Percentiles rank a stretch among this genome's conserved stretches.
Conservation (phyloP, 2,888 invertebrate species). For the Sarcophaga subvicina region DNA sequence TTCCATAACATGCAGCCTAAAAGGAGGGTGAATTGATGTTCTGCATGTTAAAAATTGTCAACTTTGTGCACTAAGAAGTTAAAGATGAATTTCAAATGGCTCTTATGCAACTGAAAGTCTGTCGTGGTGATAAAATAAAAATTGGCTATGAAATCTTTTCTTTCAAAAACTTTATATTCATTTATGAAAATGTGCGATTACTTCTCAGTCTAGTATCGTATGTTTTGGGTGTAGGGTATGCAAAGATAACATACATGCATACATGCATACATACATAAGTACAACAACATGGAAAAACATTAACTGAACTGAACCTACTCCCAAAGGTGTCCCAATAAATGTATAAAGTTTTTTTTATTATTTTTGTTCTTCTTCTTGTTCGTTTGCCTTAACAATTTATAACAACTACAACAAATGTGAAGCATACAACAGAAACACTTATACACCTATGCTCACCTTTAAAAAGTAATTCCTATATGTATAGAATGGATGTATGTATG, state of each 20-base stretch:
- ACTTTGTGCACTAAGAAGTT: too few species aligned
- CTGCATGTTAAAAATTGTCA: too few species aligned
- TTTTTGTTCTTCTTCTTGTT: slow-evolving; percentile 46
- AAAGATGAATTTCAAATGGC: too few species aligned
- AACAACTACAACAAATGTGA: slow-evolving; percentile 27
- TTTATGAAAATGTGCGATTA: too few species aligned
- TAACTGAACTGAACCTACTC: slow-evolving; percentile 67
- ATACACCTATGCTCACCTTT: not conserved
- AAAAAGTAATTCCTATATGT: not conserved
- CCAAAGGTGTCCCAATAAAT: slow-evolving; percentile 67
- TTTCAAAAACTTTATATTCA: too few species aligned
- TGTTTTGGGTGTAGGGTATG: slow-evolving; percentile 30
- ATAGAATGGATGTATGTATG: slow-evolving; percentile 27
- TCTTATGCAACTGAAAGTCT: too few species aligned
- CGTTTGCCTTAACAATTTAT: slow-evolving; percentile 61
- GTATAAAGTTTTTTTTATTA: slow-evolving; percentile 58
- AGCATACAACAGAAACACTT: not conserved
- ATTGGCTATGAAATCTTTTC: too few species aligned
- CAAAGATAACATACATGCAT: not conserved
- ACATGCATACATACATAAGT: not conserved
- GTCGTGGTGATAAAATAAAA: too few species aligned
- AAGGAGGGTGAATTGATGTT: too few species aligned
- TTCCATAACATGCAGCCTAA: too few species aligned
- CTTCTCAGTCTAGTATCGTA: not conserved
- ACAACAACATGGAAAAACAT: slow-evolving; percentile 53